Conservation (phyloP, 2,797 vertebrate genomes). For the Sphenodon punctatus region DNA sequence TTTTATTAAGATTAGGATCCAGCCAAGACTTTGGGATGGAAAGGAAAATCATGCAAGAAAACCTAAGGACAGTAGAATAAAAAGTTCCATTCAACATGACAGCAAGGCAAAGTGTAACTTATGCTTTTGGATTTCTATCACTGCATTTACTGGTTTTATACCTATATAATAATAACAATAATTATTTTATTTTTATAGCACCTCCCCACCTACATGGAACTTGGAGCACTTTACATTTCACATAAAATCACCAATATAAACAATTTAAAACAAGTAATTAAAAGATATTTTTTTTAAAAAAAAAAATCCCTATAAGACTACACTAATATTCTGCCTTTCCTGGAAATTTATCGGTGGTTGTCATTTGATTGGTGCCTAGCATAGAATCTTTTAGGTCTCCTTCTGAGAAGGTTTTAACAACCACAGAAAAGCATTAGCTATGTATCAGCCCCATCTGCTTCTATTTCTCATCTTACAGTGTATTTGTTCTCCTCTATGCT, state of each 20-base stretch:
- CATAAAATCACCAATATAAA: too few species aligned
- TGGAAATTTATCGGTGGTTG: background rate
- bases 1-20: background rate
- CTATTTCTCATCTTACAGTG: background rate
- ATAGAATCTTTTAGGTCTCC: accelerated
- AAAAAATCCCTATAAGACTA: background rate
- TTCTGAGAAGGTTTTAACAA: background rate
- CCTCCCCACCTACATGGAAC: too few species aligned
- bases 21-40: background rate
- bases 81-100: too few species aligned
- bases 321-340: accelerated
- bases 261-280: too few species aligned
- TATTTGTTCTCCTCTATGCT: background rate
- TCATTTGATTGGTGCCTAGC: background rate
- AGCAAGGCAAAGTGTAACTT: too few species aligned
- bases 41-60: background rate
- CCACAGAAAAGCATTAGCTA: background rate
- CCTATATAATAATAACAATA: too few species aligned
- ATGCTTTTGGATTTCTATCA: background rate
- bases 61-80: background rate
- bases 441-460: background rate
- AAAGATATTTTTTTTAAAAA: too few species aligned
- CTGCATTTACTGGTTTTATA: background rate
- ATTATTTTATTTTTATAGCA: too few species aligned
- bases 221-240: too few species aligned